Evolutionary conservation across 1,140 invertebrate species (phyloP).

Genomic region (Drosophila grimshawi): DNA sequence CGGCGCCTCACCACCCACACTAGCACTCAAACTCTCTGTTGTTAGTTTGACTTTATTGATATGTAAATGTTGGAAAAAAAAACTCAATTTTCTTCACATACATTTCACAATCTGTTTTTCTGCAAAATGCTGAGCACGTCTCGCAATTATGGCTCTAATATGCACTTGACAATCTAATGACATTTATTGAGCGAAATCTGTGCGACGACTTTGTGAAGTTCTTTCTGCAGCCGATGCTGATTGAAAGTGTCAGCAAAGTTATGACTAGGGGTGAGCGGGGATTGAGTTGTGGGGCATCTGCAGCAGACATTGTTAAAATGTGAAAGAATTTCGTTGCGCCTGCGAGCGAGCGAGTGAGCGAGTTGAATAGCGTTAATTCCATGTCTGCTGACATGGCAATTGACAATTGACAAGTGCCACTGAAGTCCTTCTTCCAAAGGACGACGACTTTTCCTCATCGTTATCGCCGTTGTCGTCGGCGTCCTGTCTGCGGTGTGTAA

Average conservation of each 20-base stretch:
- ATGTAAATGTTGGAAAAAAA: constrained; percentile 46
- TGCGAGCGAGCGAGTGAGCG: constrained; percentile 13
- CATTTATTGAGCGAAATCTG: constrained; percentile 69
- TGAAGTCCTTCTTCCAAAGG: not conserved
- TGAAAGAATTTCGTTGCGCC: constrained; percentile 60
- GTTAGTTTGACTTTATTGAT: constrained; percentile 61
- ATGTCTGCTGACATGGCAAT: constrained; percentile 68
- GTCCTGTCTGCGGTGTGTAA: constrained; percentile 9
- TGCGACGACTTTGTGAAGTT: constrained; percentile 29
- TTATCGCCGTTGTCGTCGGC: not conserved
- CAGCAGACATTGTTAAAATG: constrained; percentile 65
- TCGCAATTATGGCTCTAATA: constrained; percentile 80
- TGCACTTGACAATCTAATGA: constrained; percentile 82
- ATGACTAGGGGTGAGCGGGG: not conserved
- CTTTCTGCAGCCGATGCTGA: constrained; percentile 46
- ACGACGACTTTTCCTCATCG: not conserved
- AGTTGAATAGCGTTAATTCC: constrained; percentile 70
- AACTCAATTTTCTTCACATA: constrained; percentile 24
- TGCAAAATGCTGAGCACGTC: constrained; percentile 67
- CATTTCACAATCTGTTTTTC: not conserved
- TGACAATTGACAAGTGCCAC: constrained; percentile 56
- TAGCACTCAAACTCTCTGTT: constrained; percentile 8
- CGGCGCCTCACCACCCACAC: not conserved
- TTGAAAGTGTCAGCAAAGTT: constrained; percentile 63
- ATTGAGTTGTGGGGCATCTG: constrained; percentile 16